Evolutionary conservation across 1,140 invertebrate species (phyloP).

Genomic region (Triops longicaudatus): DNA sequence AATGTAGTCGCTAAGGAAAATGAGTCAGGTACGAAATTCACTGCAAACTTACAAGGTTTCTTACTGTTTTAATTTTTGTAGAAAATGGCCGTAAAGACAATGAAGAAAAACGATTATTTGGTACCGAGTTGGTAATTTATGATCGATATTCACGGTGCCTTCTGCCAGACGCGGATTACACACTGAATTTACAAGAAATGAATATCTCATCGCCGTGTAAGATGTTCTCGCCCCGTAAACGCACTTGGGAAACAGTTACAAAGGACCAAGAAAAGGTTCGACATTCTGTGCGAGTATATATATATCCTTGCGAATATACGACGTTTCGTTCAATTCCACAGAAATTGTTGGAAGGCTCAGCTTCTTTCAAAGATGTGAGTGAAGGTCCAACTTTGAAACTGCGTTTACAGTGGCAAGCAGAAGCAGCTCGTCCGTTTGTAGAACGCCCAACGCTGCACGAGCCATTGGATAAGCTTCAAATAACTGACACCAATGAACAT

Average conservation of each 20-base stretch:
- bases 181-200: conserved; percentile 65
- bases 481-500: not conserved
- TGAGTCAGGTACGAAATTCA: not conserved
- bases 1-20: not conserved
- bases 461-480: not conserved
- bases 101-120: conserved; percentile 60
- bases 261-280: not conserved
- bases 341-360: conserved; percentile 14
- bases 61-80: conserved; percentile 31
- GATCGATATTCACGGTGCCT: conserved; percentile 81
- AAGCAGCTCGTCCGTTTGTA: not conserved
- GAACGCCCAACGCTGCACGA: not conserved
- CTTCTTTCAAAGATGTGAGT: conserved; percentile 34
- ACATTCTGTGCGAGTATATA: not conserved
- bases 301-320: not conserved
- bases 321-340: not conserved
- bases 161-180: conserved; percentile 80
- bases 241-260: not conserved
- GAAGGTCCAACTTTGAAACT: conserved; percentile 73
- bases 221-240: not conserved
- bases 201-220: conserved; percentile 1
- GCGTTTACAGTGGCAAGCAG: conserved; percentile 61
- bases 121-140: conserved; percentile 78
- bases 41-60: not conserved
- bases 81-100: conserved; percentile 52